Conservation (phyloP, 2,113 vertebrate species). For the Rhabdornis inornatus region DNA sequence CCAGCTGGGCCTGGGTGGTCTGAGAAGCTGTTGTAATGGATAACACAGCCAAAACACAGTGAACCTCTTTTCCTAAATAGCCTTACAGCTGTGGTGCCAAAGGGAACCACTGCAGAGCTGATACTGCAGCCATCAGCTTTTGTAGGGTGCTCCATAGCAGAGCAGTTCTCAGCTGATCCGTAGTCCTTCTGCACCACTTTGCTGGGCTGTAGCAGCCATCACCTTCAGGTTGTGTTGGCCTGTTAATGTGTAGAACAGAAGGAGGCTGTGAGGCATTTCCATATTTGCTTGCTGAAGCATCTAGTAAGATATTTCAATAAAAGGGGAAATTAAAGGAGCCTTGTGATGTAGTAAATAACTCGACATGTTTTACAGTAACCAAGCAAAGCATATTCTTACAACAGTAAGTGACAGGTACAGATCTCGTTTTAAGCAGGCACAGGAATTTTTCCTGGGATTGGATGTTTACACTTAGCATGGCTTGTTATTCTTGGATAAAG, state of each 20-base stretch:
- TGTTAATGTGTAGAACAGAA: background rate
- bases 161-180: background rate
- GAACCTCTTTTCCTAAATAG: background rate
- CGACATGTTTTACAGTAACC: background rate
- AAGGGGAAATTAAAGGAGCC: background rate
- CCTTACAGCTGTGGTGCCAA: background rate
- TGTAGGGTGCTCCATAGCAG: background rate
- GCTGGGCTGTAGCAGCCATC: background rate
- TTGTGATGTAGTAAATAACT: background rate
- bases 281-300: background rate
- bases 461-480: background rate
- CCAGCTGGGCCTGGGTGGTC: constrained; percentile 36
- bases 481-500: constrained; percentile 18
- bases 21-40: constrained; percentile 11
- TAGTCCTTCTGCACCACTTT: background rate
- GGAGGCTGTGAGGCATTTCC: background rate
- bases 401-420: background rate
- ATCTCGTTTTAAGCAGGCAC: background rate
- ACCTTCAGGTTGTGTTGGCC: background rate
- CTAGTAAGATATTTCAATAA: background rate
- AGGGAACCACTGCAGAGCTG: background rate
- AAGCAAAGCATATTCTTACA: background rate
- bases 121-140: background rate
- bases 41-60: constrained; percentile 22
- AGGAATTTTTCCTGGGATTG: background rate